These are phyloP conservation scores for Aphaenogaster floridana DNA, from an alignment of 1,140 invertebrate species.

Conservation along the genomic window DNA sequence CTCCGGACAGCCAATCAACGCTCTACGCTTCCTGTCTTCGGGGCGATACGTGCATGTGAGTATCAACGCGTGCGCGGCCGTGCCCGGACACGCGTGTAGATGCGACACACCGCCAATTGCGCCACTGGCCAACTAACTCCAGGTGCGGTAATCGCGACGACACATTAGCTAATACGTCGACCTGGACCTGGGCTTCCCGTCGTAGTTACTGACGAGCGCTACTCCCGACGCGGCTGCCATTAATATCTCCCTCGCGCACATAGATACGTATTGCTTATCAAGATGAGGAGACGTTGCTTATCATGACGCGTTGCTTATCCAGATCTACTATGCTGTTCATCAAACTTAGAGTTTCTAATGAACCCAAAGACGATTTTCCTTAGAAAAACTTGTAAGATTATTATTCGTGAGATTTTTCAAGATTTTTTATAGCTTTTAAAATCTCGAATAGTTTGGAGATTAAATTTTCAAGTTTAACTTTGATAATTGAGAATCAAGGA, in stretches of 20 bases:
- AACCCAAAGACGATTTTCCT: background rate
- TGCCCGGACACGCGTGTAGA: conserved; percentile 49
- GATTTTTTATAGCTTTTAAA: conserved; percentile 12
- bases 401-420: background rate
- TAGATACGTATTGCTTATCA: conserved; percentile 53
- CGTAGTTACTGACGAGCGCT: conserved; percentile 55
- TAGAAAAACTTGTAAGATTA: background rate
- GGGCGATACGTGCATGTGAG: conserved; percentile 58
- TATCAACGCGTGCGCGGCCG: conserved; percentile 58
- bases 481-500: background rate
- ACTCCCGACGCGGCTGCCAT: conserved; percentile 33
- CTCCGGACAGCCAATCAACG: conserved; percentile 83
- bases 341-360: background rate
- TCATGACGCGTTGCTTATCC: conserved; percentile 31
- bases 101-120: conserved; percentile 54
- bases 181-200: conserved; percentile 46
- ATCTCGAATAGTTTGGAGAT: background rate
- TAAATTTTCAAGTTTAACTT: background rate
- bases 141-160: conserved; percentile 61
- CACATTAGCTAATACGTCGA: conserved; percentile 63
- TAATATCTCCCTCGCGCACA: conserved; percentile 48
- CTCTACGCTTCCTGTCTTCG: conserved; percentile 80
- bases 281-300: conserved; percentile 36
- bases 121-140: conserved; percentile 45
- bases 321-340: background rate